Conservation (phyloP, 2,797 vertebrate genomes). For the Xyrichtys novacula region DNA sequence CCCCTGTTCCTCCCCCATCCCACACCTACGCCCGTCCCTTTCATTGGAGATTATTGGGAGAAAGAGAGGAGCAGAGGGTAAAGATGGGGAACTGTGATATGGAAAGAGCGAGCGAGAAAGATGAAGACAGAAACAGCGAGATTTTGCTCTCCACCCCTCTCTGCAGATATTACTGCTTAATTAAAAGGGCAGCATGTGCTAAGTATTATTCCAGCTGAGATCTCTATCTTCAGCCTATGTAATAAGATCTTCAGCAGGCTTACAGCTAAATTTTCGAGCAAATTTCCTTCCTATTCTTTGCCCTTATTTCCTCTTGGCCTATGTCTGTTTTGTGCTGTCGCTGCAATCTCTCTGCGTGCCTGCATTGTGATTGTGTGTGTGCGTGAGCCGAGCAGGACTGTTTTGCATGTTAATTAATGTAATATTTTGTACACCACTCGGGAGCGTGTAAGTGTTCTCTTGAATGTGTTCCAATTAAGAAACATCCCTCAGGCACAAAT, state of each 20-base stretch:
- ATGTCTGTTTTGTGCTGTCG: slow-evolving; percentile 78
- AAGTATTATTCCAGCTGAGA: slow-evolving; percentile 99
- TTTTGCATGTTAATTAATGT: slow-evolving; percentile 84
- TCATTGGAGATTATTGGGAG: slow-evolving; percentile 78
- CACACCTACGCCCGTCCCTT: slow-evolving; percentile 74
- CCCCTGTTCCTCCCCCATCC: slow-evolving; percentile 54
- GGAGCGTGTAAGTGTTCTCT: slow-evolving; percentile 79
- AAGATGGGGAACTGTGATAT: slow-evolving; percentile 80
- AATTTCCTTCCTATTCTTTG: slow-evolving; percentile 88
- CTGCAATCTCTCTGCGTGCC: slow-evolving; percentile 72
- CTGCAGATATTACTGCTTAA: slow-evolving; percentile 90
- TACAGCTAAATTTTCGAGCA: slow-evolving; percentile 94
- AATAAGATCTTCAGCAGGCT: slow-evolving; percentile 93
- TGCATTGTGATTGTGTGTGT: slow-evolving; percentile 42
- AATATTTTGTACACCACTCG: slow-evolving; percentile 83
- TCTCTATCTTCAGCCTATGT: slow-evolving; percentile 94
- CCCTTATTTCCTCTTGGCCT: slow-evolving; percentile 81
- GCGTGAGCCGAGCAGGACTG: slow-evolving; percentile 60
- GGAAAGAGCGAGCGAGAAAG: slow-evolving; percentile 68
- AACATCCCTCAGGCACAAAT: slow-evolving; percentile 75
- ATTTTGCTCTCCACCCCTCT: slow-evolving; percentile 81
- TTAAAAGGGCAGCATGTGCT: slow-evolving; percentile 99
- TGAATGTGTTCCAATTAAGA: slow-evolving; percentile 83
- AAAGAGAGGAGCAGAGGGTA: slow-evolving; percentile 76
- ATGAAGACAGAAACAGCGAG: slow-evolving; percentile 77